phyloP scores from a whole-genome alignment of 1,140 invertebrate species.

The Globodera rostochiensis region DNA sequence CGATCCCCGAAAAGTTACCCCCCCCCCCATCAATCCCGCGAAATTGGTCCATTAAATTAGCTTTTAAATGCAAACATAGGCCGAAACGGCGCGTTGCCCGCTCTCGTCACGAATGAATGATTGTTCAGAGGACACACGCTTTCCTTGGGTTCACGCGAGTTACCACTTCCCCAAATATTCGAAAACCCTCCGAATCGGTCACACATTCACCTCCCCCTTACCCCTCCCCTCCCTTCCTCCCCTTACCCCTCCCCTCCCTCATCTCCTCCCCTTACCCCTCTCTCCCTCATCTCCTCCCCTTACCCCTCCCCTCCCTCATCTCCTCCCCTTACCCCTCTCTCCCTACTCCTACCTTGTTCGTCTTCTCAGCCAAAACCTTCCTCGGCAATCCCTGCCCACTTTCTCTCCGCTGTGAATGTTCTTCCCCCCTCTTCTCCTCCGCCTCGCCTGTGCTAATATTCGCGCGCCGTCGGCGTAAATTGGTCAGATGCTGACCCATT shows the following conservation, averaged over 20 bases:
- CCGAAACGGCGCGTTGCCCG: not conserved
- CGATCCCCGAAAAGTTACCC: no score
- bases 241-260: no score
- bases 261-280: no score
- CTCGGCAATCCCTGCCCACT: not conserved
- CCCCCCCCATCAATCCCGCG: no score
- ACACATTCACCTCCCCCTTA: no score
- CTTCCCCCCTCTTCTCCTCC: not conserved
- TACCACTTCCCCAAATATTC: not conserved
- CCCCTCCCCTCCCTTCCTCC: no score
- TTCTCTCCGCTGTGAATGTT: not conserved
- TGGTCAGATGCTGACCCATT: constrained; percentile 13
- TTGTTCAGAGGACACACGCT: no score
- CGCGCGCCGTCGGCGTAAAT: constrained; percentile 7
- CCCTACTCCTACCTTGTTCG: not conserved
- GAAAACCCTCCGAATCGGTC: not conserved
- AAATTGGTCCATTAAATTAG: not conserved
- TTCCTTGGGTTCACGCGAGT: not conserved
- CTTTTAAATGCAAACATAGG: not conserved
- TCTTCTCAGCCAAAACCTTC: constrained; percentile 5
- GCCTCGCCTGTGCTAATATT: not conserved
- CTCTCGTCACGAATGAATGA: not conserved
- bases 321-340: not conserved
- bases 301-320: no score
- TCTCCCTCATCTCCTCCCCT: no score